A percentile compares a stretch with the other conserved stretches of the same genome.
Conservation (phyloP, 23 tunicate species). For the Ascidia mentula region DNA sequence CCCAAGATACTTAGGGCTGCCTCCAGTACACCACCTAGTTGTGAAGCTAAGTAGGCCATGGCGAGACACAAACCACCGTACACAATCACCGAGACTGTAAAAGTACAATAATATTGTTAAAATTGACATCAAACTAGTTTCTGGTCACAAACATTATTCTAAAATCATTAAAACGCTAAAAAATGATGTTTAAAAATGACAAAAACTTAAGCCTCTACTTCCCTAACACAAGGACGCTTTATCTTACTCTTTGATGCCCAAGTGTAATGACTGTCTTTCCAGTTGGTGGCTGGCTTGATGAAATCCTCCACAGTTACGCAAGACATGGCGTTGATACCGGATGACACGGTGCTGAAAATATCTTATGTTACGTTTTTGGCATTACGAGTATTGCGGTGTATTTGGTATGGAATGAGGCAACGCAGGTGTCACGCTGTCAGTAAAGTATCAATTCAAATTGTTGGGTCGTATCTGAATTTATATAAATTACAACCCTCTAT, state of each 20-base stretch:
- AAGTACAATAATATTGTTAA: background rate
- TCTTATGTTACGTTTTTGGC: no score
- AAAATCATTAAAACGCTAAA: no score
- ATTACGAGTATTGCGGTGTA: no score
- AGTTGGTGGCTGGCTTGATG: constrained; percentile 43
- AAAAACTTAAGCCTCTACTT: background rate
- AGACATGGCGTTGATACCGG: constrained; percentile 84
- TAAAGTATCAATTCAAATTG: no score
- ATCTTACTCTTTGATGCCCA: constrained; percentile 64
- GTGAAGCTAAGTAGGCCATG: constrained; percentile 82
- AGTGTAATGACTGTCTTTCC: constrained; percentile 35
- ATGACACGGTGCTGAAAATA: constrained; percentile 75
- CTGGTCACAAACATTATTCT: no score
- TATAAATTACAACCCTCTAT: no score
- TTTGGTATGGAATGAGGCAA: no score
- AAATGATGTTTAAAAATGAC: background rate
- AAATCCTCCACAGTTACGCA: constrained; percentile 66
- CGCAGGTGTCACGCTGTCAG: no score
- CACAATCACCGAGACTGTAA: constrained; percentile 56
- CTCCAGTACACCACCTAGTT: constrained; percentile 83
- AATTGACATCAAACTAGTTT: no score
- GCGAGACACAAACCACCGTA: constrained; percentile 75
- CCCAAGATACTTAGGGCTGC: constrained; percentile 83
- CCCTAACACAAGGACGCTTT: no score
- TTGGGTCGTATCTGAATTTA: no score